Evolutionary conservation across 2,888 invertebrate genomes (phyloP), one percentile per base, ranked within the genome.

Genomic region (Formica aserva): DNA sequence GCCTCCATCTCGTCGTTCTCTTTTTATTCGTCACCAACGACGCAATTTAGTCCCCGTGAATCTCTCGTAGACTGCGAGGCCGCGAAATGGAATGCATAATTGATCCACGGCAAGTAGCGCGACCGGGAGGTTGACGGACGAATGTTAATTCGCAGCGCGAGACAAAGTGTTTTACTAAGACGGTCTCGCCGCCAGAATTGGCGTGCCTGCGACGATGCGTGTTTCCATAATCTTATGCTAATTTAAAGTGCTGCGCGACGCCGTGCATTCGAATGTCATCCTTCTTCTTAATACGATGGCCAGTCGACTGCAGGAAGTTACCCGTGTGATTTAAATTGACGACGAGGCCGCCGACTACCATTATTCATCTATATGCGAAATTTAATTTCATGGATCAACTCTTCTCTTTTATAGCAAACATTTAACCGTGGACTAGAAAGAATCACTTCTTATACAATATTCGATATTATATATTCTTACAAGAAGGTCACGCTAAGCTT

Each of bases 211-310:
- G 45, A 29, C 77, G 67, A 82, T 83, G 86, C 80, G 85, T 78
- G 89, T 89, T 87, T 89, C 92, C 91, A 92, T 92, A 89, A 92
- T 89, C 89, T 88, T 86, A 92, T 92, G 92, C 89, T 90, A 92
- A 92, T 92, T 85, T 75, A 52, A 84, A 80, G 78, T 82, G 67
- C 82, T 80, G 80, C 63, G 67, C 71, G 80, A 60, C 71, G 87
- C 83, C 77, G 41, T 72, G 90, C 92, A 92, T 91, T 90, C 85
- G 82, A 92, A 91, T 87, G 85, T 81, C 67, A 84, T 86, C 85
- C 71, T 18, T 80, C 32, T 82, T 86, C 80, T 88, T 81, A 84
- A 88, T 88, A 75, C 83, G 83, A 78, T 80, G 66, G 32, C 26
- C 66, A 29, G 77, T 35, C 48, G 72, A 57, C 57, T 48, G 52